These are phyloP conservation scores for Drosophila niveifrons DNA, from an alignment of 2,888 invertebrate species.

Conservation along the genomic window DNA sequence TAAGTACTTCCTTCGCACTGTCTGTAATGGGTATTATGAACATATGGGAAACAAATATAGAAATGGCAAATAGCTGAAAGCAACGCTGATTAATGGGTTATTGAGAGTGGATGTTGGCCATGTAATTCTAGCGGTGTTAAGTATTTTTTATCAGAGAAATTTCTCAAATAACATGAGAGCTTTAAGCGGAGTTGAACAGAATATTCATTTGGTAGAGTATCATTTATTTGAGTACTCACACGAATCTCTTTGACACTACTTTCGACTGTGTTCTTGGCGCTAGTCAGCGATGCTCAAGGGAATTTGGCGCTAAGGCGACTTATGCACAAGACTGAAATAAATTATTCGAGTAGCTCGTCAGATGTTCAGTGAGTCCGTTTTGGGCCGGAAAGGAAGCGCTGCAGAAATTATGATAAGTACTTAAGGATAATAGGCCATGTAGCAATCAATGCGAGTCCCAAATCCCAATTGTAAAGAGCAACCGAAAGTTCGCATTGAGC, in stretches of 20 bases:
- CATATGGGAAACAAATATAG: constrained; percentile 4
- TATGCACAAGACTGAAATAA: constrained; percentile 48
- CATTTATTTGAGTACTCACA: too few species aligned
- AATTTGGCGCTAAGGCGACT: constrained; percentile 57
- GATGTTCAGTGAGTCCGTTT: neutral
- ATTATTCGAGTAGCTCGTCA: constrained; percentile 40
- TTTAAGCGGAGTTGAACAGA: constrained; percentile 10
- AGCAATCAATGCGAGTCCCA: constrained; percentile 67
- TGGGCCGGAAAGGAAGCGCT: constrained; percentile 25
- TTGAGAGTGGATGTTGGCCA: neutral
- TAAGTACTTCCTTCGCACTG: too few species aligned
- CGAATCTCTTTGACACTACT: constrained; percentile 21
- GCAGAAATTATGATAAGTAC: constrained; percentile 79
- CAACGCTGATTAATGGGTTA: constrained; percentile 16
- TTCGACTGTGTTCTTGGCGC: constrained; percentile 25
- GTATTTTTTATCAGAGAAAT: neutral
- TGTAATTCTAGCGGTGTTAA: neutral
- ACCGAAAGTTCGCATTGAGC: constrained; percentile 52
- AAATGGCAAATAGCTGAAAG: constrained; percentile 37
- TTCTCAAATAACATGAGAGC: constrained; percentile 9
- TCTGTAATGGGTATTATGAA: neutral
- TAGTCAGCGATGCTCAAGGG: constrained; percentile 58
- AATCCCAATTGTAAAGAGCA: constrained; percentile 47
- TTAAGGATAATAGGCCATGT: constrained; percentile 73
- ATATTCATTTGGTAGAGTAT: neutral